A percentile compares a stretch with the other conserved stretches of the same genome.
These are phyloP conservation scores for Felis catus DNA, from an alignment of 2,113 vertebrate species.

Conservation along the genomic window DNA sequence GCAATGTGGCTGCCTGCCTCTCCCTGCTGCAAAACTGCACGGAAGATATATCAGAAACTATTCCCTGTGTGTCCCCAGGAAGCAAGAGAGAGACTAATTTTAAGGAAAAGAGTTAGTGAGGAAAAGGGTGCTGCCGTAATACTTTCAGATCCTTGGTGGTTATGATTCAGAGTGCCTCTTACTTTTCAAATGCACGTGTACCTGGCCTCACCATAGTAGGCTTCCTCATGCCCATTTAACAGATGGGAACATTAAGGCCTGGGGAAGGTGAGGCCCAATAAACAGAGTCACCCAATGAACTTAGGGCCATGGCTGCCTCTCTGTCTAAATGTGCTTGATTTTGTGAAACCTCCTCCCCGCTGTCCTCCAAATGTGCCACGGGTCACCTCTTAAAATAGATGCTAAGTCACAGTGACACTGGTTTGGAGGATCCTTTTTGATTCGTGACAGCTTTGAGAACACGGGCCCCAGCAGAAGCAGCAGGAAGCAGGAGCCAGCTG, in stretches of 20 bases:
- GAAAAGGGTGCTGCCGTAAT: not conserved
- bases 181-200: not conserved
- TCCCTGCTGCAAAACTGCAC: slow-evolving; percentile 1
- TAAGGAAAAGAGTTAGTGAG: not conserved
- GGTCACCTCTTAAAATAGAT: not conserved
- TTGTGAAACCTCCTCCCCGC: not conserved
- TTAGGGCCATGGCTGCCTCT: not conserved
- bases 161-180: not conserved
- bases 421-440: not conserved
- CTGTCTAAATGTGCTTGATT: not conserved
- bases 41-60: not conserved
- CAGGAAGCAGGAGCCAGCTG: not conserved
- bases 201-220: not conserved
- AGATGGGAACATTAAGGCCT: not conserved
- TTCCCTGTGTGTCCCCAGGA: not conserved
- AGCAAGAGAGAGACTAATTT: not conserved
- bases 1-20: slow-evolving; percentile 44
- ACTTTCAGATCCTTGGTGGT: not conserved
- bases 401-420: not conserved
- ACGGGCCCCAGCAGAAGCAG: not conserved
- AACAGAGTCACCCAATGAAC: not conserved
- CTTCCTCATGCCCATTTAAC: not conserved
- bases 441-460: not conserved
- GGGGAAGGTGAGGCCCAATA: not conserved
- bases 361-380: not conserved